A percentile compares a stretch with the other conserved stretches of the same genome.
These are phyloP conservation scores for Stigmatopora nigra DNA, from an alignment of 2,113 vertebrate species.

Conservation along the genomic window DNA sequence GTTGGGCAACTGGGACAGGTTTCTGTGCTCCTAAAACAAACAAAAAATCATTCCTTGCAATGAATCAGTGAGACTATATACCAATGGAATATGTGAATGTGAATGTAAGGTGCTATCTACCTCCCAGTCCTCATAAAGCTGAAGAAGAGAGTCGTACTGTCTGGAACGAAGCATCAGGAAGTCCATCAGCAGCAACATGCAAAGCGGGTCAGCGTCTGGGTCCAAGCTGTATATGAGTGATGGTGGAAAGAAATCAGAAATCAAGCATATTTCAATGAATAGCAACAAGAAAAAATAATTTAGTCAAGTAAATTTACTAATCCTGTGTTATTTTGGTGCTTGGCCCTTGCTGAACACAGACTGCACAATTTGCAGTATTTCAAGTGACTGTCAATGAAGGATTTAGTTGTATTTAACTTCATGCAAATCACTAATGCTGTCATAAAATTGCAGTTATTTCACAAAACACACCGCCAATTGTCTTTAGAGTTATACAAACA, in stretches of 20 bases:
- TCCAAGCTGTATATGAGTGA: constrained; percentile 74
- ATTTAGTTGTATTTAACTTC: not conserved
- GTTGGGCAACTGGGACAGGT: constrained; percentile 94
- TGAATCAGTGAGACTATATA: not conserved
- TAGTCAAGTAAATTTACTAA: not conserved
- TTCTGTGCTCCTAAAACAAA: constrained; percentile 80
- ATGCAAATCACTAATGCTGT: no score
- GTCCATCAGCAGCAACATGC: constrained; percentile 86
- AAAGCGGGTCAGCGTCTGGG: constrained; percentile 87
- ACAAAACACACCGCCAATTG: not conserved
- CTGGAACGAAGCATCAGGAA: constrained; percentile 83
- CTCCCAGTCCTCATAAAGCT: constrained; percentile 91
- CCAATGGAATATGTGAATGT: not conserved
- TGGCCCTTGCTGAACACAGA: not conserved
- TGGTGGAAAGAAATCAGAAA: not conserved
- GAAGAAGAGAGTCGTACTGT: constrained; percentile 78
- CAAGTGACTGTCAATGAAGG: not conserved
- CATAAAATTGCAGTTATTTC: not conserved
- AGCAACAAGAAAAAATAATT: not conserved
- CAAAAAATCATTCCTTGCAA: constrained; percentile 1
- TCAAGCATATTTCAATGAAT: not conserved
- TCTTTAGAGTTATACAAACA: not conserved
- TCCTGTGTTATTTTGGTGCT: not conserved
- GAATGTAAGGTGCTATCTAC: constrained; percentile 57
- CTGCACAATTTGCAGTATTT: not conserved